Evolutionary conservation across 1,140 invertebrate genomes (phyloP), one percentile per base, ranked within the genome.

Genomic region (Platyscapa corneri): DNA sequence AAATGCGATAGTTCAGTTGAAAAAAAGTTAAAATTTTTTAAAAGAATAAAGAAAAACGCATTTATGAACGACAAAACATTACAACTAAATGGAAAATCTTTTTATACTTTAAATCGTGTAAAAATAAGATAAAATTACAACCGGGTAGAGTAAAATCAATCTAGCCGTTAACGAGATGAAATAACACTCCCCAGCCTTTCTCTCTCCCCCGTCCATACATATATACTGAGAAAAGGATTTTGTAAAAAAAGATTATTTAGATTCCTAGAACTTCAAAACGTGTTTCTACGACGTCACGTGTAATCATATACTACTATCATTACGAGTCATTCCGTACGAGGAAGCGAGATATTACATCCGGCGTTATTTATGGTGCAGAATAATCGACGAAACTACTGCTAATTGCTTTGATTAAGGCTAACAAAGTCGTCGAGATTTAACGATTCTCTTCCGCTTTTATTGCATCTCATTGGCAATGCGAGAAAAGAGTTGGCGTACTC

Each of bases 331-430:
- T 30, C n/a, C 32, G 3, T 34, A 32, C 8, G 64, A 67, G 64
- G 64, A 67, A 67, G 64, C 64, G 12, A 67, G 64, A 10, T 34
- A 14, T 34, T 23, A 20, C 32, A 70, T 70, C 67, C 32, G 74
- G 23, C 5, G 42, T 42, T 30, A 27, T n/a, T 70, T 70, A 53
- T 18, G 16, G 64, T 8, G 16, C 18, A 34, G 1, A 70, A 70
- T 70, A 72, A 81, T 67, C 79, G 79, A 70, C 39, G 32, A 37
- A 34, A 30, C 14, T n/a, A n/a, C 32, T 56, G 37, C 81, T 82
- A 82, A 82, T 82, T 82, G 70, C 81, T 53, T 56, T 82, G 60
- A 74, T 75, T 60, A 82, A 82, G 70, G 12, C 65, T 82, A 53
- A 81, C 79, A 81, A 70, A 81, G 79, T 70, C 65, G 8, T 46